Percentiles rank a stretch among this genome's conserved stretches.
Conservation (phyloP, 1,140 invertebrate genomes). For the Phocides pigmalion region DNA sequence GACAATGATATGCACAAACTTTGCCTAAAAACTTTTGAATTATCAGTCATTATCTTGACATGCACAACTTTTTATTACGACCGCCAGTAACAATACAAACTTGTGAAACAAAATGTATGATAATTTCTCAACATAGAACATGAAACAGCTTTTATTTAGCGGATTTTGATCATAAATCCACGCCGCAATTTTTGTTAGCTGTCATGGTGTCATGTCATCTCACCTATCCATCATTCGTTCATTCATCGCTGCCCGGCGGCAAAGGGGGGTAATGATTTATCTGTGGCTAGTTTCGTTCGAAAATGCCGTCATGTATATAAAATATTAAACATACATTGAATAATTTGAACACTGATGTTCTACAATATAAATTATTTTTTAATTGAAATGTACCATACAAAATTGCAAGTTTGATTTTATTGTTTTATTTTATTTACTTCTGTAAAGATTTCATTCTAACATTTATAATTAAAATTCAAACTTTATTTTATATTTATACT, state of each 20-base stretch:
- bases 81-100: constrained; percentile 29
- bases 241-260: constrained; percentile 23
- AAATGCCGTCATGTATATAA: too few species aligned
- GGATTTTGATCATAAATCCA: constrained; percentile 77
- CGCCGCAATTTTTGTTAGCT: constrained; percentile 74
- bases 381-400: too few species aligned
- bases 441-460: too few species aligned
- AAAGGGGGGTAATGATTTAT: neutral
- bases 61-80: constrained; percentile 51
- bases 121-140: constrained; percentile 33
- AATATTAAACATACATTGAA: too few species aligned
- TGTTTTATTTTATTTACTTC: too few species aligned
- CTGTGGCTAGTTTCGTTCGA: neutral
- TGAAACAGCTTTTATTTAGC: constrained; percentile 64
- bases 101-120: constrained; percentile 33
- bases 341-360: too few species aligned
- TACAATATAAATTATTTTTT: too few species aligned
- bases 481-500: too few species aligned
- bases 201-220: constrained; percentile 66
- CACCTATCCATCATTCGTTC: constrained; percentile 53
- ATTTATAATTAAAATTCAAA: too few species aligned
- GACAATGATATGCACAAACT: constrained; percentile 82
- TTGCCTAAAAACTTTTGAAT: constrained; percentile 75
- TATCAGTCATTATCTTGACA: constrained; percentile 74
- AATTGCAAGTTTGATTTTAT: too few species aligned